A percentile compares a stretch with the other conserved stretches of the same genome.
phyloP scores from a whole-genome alignment of 2,113 vertebrate species.

The Papio anubis region DNA sequence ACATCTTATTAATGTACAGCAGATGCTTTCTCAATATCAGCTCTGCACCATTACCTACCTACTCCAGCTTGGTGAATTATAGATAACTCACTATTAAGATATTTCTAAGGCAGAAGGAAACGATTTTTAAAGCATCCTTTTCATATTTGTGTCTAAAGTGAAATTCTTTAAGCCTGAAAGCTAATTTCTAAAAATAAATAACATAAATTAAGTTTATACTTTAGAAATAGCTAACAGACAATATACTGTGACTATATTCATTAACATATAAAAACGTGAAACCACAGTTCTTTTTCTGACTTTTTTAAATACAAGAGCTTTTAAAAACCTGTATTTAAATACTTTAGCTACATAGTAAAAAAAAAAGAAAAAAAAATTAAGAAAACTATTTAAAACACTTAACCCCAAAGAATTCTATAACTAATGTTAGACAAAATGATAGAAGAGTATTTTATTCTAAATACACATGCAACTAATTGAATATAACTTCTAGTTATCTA shows the following conservation, averaged over 20 bases:
- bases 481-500: not conserved
- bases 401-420: not conserved
- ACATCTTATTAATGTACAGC: not conserved
- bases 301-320: not conserved
- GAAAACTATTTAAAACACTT: not conserved
- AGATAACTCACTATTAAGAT: not conserved
- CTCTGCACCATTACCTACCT: not conserved
- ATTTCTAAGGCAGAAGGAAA: not conserved
- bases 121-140: not conserved
- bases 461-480: not conserved
- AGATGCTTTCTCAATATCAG: not conserved
- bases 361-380: not conserved
- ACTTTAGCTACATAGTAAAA: not conserved
- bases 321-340: not conserved
- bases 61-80: not conserved
- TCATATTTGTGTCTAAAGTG: not conserved
- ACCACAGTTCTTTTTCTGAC: not conserved
- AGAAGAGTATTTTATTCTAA: constrained; percentile 24
- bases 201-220: not conserved
- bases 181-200: not conserved
- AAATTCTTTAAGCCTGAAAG: constrained; percentile 19
- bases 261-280: not conserved
- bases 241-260: not conserved
- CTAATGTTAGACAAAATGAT: not conserved
- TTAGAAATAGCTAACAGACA: not conserved